Base-by-base conservation (phyloP, 2,888 invertebrate species). In the Tenthredo mesomela region DNA sequence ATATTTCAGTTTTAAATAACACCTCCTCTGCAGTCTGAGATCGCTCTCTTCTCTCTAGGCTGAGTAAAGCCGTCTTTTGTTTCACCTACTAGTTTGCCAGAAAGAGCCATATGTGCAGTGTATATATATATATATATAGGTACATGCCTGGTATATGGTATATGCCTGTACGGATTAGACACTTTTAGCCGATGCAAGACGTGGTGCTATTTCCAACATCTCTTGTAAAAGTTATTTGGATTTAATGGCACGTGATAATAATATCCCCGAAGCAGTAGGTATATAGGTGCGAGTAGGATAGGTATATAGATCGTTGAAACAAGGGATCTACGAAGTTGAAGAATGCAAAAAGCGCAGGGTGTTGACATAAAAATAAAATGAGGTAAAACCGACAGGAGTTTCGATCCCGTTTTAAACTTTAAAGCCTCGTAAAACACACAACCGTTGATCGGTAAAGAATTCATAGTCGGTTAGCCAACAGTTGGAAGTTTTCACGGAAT, bases 1-100 rank as follows among this genome's bases (percentile, higher is more conserved):
- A 90, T 89, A 89, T 90, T 89, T 89, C 86, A 87, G 87, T 88
- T 88, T 90, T 89, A 90, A 89, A 89, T 90, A 89, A 90, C 88
- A 58, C 33, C 71, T 80, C 58, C 58, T 58, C 43, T 18, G 50
- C 54, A 37, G 58, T 25, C 80, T 40, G 61, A 80, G 80, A 80
- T 80, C 61, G 33, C n/a, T 80, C 58, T 58, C 61, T 61, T 12
- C 21, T 40, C 61, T 61, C 33, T 25, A n/a, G 37, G 18, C 21
- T 80, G 21, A 40, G 80, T 61, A 21, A 61, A 58, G 40, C 21
- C 61, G 80, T n/a, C 80, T 80, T 80, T 80, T 80, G 80, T 80
- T 80, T 80, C 61, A 9, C 37, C 40, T 61, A 29, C 58, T 80
- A n/a, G 61, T 29, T 61, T 61, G 61, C 61, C 61, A 61, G 58